These are phyloP conservation scores for Yasuhikotakia modesta DNA, from an alignment of 2,797 vertebrate genomes.

Conservation along the genomic window DNA sequence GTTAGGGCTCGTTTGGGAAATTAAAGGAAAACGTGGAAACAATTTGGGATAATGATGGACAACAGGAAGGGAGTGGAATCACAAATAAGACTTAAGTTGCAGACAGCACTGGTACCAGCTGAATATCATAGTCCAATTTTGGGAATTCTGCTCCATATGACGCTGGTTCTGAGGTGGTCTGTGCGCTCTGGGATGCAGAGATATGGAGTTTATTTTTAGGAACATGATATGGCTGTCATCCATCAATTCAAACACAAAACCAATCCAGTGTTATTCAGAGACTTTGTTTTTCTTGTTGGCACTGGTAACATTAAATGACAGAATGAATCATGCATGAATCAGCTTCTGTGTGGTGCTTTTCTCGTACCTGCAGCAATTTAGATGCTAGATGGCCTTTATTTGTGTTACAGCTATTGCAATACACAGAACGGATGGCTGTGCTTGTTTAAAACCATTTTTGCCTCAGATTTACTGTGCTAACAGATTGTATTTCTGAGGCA, in stretches of 20 bases:
- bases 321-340: slow-evolving; percentile 35
- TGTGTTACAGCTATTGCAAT: slow-evolving; percentile 9
- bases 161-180: slow-evolving; percentile 15
- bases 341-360: neutral
- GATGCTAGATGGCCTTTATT: slow-evolving; percentile 8
- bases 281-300: slow-evolving; percentile 19
- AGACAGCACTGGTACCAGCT: slow-evolving; percentile 38
- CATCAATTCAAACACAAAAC: too few relatives aligned
- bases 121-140: slow-evolving; percentile 41
- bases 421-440: neutral
- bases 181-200: slow-evolving; percentile 12
- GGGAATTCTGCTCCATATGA: slow-evolving; percentile 25
- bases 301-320: slow-evolving; percentile 22
- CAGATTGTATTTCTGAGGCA: slow-evolving; percentile 3
- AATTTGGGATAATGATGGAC: slow-evolving; percentile 28
- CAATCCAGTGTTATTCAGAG: slow-evolving; percentile 4
- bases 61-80: slow-evolving; percentile 33
- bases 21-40: slow-evolving; percentile 31
- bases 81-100: slow-evolving; percentile 17
- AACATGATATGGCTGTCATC: slow-evolving; percentile 36
- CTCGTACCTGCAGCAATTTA: neutral
- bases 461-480: neutral
- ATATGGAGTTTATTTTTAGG: slow-evolving; percentile 32
- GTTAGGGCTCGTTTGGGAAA: slow-evolving; percentile 35
- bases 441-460: slow-evolving; percentile 7